Base-by-base conservation (phyloP, 2,113 vertebrate species). In the Corythornis cristatus region DNA sequence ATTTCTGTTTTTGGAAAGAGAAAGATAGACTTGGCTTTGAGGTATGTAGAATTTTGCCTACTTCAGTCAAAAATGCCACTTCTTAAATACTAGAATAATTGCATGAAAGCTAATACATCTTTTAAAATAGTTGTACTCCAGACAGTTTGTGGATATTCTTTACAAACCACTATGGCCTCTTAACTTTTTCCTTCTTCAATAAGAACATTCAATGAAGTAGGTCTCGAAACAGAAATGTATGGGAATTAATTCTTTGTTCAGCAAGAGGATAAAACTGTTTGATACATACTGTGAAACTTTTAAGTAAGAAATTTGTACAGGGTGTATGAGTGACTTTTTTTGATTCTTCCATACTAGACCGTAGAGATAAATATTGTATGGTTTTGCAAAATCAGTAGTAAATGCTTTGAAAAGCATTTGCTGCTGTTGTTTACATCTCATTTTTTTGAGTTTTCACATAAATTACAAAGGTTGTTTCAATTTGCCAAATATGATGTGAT, bases 1-100 rank as follows among this genome's bases (percentile, higher is more conserved):
- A 99, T 94, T 99, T 99, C 97, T 99, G 99, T 93, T 99, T 99
- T 97, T 99, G 99, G 99, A 99, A 99, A 97, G 99, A 99, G 94
- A 99, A 99, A 70, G 99, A 99, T 96, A 98, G 99, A 57, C 98
- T 99, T 94, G 99, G 99, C 83, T 99, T 99, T 96, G 99, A 99
- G 98, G 99, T 99, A 96, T 96, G 98, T 92, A 70, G 35, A 72
- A 28, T 28, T 92, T 17, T 90, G 11, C 72, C n/a, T 76, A 6
- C n/a, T 88, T 79, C 8, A 46, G 21, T 89, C 40, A 81, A 53
- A 87, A 92, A 62, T 73, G 61, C 6, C 5, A 4, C 54, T 81
- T 83, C 17, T 83, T 16, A n/a, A 87, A 28, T 62, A 13, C 4
- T 93, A 35, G 11, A 77, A 11, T 58, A 35, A 46, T 53, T 56